Base-by-base conservation (phyloP, 2,113 vertebrate species). In the Clupea harengus region DNA sequence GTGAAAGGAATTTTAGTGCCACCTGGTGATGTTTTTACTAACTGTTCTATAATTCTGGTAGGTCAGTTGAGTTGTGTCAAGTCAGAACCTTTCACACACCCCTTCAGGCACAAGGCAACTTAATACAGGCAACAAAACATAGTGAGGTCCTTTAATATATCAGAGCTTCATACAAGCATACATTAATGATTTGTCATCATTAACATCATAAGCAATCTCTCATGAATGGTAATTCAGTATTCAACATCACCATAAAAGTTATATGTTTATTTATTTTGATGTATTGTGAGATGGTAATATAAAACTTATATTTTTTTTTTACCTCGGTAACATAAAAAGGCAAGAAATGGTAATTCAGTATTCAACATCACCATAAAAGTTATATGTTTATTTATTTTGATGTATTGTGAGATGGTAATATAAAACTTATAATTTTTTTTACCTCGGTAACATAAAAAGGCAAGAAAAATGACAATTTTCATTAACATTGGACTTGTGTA, bases 11-110 rank as follows among this genome's bases (percentile, higher is more conserved):
- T 28, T 50, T 32, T 72, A 86, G 57, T 32, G 87, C 85, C 87
- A 88, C 86, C 85, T 88, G 85, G 82, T 67, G 85, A 83, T 22
- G 11, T 22, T 7, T 84, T 11, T 28, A 75, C 50, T 82, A n/a
- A 39, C 85, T 67, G 52, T 60, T 60, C 20, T 6, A 4, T 6
- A 60, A 22, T 60, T 20, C 22, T 60, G 39, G 39, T 39, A 20
- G 52, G 52, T 57, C 17, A 57, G 4, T 22, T 57, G 17, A 57
- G 52, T 57, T 57, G 18, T 20, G 5, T 20, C 17, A 57, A 57
- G 2, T 57, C 18, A 20, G 52, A 57, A 20, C 52, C 18, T 57
- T 57, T 57, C 4, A 5, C 50, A 49, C 6, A 49, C 47, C 6
- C 47, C 47, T 39, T 39, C 39, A 39, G 39, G 39, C 39, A 39